Base-by-base conservation (phyloP, 2,113 vertebrate genomes). In the Chaetodon auriga region DNA sequence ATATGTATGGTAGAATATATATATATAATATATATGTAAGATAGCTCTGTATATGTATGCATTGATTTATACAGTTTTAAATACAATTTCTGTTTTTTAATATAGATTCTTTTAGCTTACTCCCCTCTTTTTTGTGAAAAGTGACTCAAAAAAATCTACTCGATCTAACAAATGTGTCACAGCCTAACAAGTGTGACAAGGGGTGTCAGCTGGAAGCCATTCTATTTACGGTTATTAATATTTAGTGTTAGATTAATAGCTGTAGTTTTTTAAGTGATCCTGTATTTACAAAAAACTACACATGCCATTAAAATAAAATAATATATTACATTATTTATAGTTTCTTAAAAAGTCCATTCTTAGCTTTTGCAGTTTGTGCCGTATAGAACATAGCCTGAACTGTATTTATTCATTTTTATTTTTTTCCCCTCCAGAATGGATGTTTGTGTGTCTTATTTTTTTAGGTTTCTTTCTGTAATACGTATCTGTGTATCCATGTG, bases 251-350 rank as follows among this genome's bases (percentile, higher is more conserved):
- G 92, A 94, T 91, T 95, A 95, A 95, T 95, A 95, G 94, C 93
- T 93, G 90, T 95, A 94, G 91, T 91, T 92, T 95, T 94, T 92
- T 90, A 91, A 83, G 91, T 95, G 92, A 95, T 96, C 95, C 95
- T 89, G 95, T 97, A 99, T 98, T 98, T 99, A 99, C 97, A 99
- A 97, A 99, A 95, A 95, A 94, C 92, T 93, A 92, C 95, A 95
- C 97, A 99, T 98, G 97, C 97, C 80, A 86, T 96, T 97, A 97
- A 99, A 98, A 97, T 96, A 97, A 99, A 99, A 96, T 95, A 87
- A 95, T 99, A 99, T 99, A 95, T 98, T 98, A 99, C 97, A 99
- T 95, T 99, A 98, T 99, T 97, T 99, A 99, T 99, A 99, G 95
- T 95, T 92, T 97, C 93, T 97, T 97, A 93, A 93, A 98, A 98